These are phyloP conservation scores for Pseudobourletiella spinata DNA, from an alignment of 1,140 invertebrate genomes.

Conservation along the genomic window DNA sequence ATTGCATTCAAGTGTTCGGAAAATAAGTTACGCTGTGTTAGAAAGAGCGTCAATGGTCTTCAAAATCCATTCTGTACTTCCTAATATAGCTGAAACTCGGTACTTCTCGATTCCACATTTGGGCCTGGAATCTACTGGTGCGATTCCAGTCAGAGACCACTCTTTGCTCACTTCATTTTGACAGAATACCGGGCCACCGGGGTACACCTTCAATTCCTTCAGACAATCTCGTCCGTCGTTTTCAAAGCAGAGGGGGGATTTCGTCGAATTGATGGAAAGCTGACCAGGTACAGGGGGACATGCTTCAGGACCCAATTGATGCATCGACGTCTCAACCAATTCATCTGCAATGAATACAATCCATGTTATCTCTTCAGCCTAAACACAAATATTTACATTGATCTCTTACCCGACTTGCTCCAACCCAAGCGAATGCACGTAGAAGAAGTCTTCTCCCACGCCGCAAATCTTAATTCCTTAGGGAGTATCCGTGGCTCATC, in stretches of 20 bases:
- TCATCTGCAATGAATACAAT: slow-evolving; percentile 22
- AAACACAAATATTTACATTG: no score
- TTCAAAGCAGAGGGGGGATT: slow-evolving; percentile 30
- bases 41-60: slow-evolving; percentile 35
- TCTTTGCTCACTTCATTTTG: slow-evolving; percentile 36
- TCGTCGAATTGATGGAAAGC: not conserved
- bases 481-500: slow-evolving; percentile 31
- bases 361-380: not conserved
- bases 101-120: slow-evolving; percentile 36
- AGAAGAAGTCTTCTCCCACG: slow-evolving; percentile 23
- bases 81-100: slow-evolving; percentile 18
- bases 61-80: slow-evolving; percentile 35
- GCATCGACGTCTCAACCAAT: slow-evolving; percentile 33
- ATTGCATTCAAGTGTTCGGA: not conserved
- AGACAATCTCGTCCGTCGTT: slow-evolving; percentile 31
- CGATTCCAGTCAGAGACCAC: slow-evolving; percentile 31
- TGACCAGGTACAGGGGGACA: slow-evolving; percentile 5
- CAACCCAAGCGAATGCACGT: slow-evolving; percentile 33
- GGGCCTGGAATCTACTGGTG: slow-evolving; percentile 19
- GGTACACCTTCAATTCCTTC: slow-evolving; percentile 27
- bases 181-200: slow-evolving; percentile 32
- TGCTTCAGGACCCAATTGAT: slow-evolving; percentile 24
- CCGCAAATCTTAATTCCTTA: slow-evolving; percentile 18
- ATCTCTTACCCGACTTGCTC: slow-evolving; percentile 35
- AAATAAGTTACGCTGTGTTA: slow-evolving; percentile 11